These are phyloP conservation scores for Acanthisitta chloris DNA, from an alignment of 2,113 vertebrate genomes.

Conservation along the genomic window DNA sequence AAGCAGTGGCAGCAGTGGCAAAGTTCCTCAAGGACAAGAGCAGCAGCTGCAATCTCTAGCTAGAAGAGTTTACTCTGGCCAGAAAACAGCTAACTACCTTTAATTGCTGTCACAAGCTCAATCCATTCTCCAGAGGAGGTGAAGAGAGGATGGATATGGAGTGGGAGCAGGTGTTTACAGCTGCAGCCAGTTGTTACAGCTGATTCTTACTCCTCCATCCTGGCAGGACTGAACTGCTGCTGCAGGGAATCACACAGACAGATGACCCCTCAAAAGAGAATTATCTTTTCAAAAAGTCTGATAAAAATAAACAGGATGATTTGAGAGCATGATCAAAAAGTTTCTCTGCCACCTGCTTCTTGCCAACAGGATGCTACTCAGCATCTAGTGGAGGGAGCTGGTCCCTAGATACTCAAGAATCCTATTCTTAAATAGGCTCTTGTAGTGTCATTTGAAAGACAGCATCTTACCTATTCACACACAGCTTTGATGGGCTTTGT, in stretches of 20 bases:
- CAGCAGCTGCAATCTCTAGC: background rate
- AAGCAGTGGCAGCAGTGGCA: background rate
- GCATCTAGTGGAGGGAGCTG: background rate
- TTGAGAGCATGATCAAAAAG: background rate
- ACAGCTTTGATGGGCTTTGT: background rate
- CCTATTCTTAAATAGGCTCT: background rate
- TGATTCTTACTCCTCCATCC: background rate
- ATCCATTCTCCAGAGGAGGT: background rate
- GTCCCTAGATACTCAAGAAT: background rate
- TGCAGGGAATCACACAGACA: background rate
- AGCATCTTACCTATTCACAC: background rate
- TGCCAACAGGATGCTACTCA: background rate
- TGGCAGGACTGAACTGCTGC: background rate
- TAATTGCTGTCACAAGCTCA: background rate
- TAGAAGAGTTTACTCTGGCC: background rate
- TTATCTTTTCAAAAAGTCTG: background rate
- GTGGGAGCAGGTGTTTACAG: background rate
- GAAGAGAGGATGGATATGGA: background rate
- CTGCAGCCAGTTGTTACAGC: background rate
- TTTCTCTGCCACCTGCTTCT: background rate
- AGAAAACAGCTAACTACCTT: background rate
- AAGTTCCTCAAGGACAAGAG: background rate
- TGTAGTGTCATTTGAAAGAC: background rate
- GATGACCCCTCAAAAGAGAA: background rate
- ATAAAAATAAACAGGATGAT: background rate